Evolutionary conservation across 1,140 invertebrate species (phyloP).

Genomic region (Drosophila nasuta): DNA sequence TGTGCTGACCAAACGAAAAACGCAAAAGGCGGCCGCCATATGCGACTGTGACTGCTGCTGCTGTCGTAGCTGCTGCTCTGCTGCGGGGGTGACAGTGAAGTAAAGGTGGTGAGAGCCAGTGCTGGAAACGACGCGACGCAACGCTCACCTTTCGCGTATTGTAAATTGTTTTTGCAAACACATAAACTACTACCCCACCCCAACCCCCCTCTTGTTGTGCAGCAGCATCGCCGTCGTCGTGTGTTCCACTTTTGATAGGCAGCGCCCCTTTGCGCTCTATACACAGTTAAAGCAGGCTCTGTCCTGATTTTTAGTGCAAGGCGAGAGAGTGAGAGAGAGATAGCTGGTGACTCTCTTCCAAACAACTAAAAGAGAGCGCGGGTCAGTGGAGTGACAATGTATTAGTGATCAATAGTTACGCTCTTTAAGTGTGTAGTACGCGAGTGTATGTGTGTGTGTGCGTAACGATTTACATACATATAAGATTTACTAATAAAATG

Average conservation of each 20-base stretch:
- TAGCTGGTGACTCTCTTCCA: neutral
- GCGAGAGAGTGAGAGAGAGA: slow-evolving; percentile 12
- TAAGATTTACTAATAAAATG: slow-evolving; percentile 38
- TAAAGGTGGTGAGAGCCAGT: slow-evolving; percentile 56
- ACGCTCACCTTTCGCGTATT: slow-evolving; percentile 62
- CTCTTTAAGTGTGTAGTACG: slow-evolving; percentile 7
- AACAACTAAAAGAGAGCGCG: neutral
- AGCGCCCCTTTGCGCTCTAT: slow-evolving; percentile 48
- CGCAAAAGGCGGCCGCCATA: slow-evolving; percentile 64
- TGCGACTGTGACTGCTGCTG: slow-evolving; percentile 46
- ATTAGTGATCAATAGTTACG: slow-evolving; percentile 36
- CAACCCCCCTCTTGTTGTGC: slow-evolving; percentile 10
- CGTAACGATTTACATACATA: slow-evolving; percentile 24
- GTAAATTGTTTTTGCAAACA: slow-evolving; percentile 72
- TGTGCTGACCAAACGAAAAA: slow-evolving; percentile 57
- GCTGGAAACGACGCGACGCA: slow-evolving; percentile 39
- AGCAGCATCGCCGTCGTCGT: slow-evolving; percentile 37
- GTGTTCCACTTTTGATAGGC: slow-evolving; percentile 71
- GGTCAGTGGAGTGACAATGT: slow-evolving; percentile 35
- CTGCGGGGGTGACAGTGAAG: slow-evolving; percentile 54
- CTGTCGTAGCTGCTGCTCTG: slow-evolving; percentile 40
- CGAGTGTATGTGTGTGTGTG: slow-evolving; percentile 3
- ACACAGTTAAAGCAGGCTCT: slow-evolving; percentile 26
- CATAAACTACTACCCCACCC: slow-evolving; percentile 28
- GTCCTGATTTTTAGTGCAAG: slow-evolving; percentile 64